A percentile compares a stretch with the other conserved stretches of the same genome.
Evolutionary conservation across 2,113 vertebrate genomes (phyloP).

Genomic region (Vimba vimba): DNA sequence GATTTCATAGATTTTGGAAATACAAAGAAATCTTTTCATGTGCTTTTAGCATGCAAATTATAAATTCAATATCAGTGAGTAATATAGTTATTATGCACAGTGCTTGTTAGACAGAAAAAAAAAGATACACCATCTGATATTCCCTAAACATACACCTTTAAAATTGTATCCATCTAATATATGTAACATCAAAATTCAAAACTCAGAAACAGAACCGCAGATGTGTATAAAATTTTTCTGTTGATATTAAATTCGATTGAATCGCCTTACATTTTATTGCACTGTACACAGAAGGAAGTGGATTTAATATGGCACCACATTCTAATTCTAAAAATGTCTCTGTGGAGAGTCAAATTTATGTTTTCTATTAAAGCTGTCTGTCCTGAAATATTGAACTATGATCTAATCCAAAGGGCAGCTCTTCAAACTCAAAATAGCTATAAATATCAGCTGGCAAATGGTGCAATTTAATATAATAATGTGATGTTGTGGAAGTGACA

Average conservation of each 20-base stretch:
- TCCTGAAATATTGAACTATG: slow-evolving; percentile 6
- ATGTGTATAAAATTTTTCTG: not conserved
- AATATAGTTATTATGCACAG: not conserved
- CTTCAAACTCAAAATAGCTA: slow-evolving; percentile 6
- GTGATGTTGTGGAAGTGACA: not conserved
- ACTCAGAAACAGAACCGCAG: not conserved
- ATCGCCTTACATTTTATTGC: not conserved
- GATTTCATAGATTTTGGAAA: too few relatives aligned
- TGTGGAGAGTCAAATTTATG: not conserved
- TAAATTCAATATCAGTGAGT: not conserved
- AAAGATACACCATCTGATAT: not conserved
- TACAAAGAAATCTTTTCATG: not conserved
- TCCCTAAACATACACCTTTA: not conserved
- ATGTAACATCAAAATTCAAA: not conserved
- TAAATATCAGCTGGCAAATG: not conserved
- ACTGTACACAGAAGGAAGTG: not conserved
- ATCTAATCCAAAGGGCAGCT: slow-evolving; percentile 7
- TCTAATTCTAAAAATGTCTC: not conserved
- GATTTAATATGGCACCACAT: not conserved
- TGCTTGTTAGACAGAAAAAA: not conserved
- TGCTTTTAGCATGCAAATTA: not conserved
- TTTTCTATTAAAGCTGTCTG: slow-evolving; percentile 6
- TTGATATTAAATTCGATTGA: not conserved
- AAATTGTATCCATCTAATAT: not conserved
- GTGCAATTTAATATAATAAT: not conserved